Base-by-base conservation (phyloP, 2,113 vertebrate genomes). In the Rhinichthys klamathensis region DNA sequence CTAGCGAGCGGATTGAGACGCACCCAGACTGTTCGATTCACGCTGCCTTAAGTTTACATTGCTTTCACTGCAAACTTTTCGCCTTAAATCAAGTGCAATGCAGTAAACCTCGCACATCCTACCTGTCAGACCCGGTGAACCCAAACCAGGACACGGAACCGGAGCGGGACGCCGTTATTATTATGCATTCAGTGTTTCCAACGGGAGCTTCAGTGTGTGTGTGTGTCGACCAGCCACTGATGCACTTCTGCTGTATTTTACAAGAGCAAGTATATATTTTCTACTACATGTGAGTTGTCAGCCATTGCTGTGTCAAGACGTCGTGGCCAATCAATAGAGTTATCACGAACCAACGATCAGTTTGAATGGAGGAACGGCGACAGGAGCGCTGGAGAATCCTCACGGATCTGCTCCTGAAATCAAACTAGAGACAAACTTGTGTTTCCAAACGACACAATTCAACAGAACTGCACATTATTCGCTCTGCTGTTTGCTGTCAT, bases 31-130 rank as follows among this genome's bases (percentile, higher is more conserved):
- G 93, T 93, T 92, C 89, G 90, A 90, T 93, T 96, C 95, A 95
- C 91, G 96, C 94, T 96, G 97, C 97, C 97, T 99, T 99, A 98
- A 84, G 94, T 97, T 96, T 94, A 96, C 95, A 96, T 93, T 88
- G 94, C 95, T 96, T 96, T 93, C 93, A 95, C 81, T 94, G 95
- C 96, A 95, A 96, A 96, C 93, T 88, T 94, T 96, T 93, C 95
- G 97, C 97, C 97, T 99, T 99, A 98, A 97, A 91, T 85, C 80
- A 94, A 95, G 91, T 89, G 91, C 94, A 92, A 91, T 92, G 93
- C 91, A 91, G 92, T 94, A 90, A 93, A 90, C 79, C 77, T 74
- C 56, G 56, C 75, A 15, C 32, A 38, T 79, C 51, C 32, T 38
- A 79, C 76, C 56, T 35, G 38, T 46, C 38, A 3, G 54, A 56